Evolutionary conservation across 2,888 invertebrate species (phyloP), one percentile per base, ranked within the genome.

Genomic region (Epinotia bilunana): DNA sequence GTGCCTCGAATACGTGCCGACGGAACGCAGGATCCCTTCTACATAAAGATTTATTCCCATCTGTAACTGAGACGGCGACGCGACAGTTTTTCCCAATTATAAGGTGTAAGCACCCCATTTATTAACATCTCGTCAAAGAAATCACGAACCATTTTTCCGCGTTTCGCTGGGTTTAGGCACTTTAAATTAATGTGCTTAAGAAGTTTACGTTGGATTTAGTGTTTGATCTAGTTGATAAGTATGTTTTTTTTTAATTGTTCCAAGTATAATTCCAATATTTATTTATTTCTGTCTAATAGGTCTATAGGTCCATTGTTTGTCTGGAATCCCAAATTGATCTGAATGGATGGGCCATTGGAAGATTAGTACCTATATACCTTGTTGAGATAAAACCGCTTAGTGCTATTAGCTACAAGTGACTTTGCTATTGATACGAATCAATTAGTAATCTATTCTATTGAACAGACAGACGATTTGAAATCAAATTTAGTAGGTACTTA

Each of bases 31-130:
- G 72, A 75, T 75, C 87, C 90, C 87, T 89, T 90, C 92, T 93
- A 91, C 90, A 91, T 91, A 92, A 91, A 94, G 93, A 94, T 93
- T 94, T 92, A 94, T 93, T 89, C 91, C 89, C 90, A 91, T 92
- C 91, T 91, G 93, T 93, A 92, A 93, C 91, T 91, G 92, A 93
- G 93, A 89, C 84, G 89, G 84, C 87, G 89, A 93, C 92, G 92
- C 91, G 93, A 92, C 93, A 91, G 87, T 92, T 92, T 93, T 93
- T 92, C 90, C 90, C 92, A 93, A 93, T 93, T 93, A 93, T 90
- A 91, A 91, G 88, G 90, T 90, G 89, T 91, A 91, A 92, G 91
- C 89, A 88, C 84, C 85, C 88, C 90, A 91, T 93, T 91, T 92
- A 91, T 92, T 93, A 92, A 89, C 91, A 89, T 90, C 91, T 92